Evolutionary conservation across 2,888 invertebrate genomes (phyloP), one percentile per base, ranked within the genome.

Genomic region (Diarsia dahlii): DNA sequence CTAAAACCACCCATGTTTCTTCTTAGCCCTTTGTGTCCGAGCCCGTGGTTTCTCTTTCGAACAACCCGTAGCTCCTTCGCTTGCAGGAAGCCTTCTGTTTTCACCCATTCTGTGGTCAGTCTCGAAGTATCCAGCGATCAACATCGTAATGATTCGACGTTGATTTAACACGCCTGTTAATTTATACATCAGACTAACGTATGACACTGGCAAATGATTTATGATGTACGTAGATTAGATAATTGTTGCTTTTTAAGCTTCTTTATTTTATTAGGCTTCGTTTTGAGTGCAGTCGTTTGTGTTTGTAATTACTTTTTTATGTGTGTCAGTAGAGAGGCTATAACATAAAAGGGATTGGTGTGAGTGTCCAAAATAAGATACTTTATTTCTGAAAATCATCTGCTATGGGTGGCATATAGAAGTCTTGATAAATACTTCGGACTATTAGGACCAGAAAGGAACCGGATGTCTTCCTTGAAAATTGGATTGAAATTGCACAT

Each of bases 81-180:
- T n/a, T n/a, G n/a, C n/a, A n/a, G n/a, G n/a, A n/a, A n/a, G 0
- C 12, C n/a, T 80, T 80, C 73, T 73, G 80, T n/a, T 5, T 0
- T 13, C 10, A 34, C 10, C 13, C 23, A 46, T 74, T 64, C 64
- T 46, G 23, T 81, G 75, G 0, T 18, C 48, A 18, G 64, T 58
- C 69, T 78, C 74, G 62, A 73, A 84, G 81, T 81, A 83, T 86
- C 79, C 74, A 70, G 73, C 69, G 76, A 69, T 77, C 76, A 76
- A 80, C 73, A 71, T 77, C 62, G 77, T 90, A 89, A 91, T 92
- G 94, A 94, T 92, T 92, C 91, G 92, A 92, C 90, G 90, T 91
- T 91, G 93, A 94, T 94, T 94, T 93, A 93, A 93, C 93, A 94
- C 92, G 94, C 92, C 89, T 91, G 94, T 93, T 94, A 94, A 94